Base-by-base conservation (phyloP, 2,113 vertebrate species). In the Microcebus tavaratra region DNA sequence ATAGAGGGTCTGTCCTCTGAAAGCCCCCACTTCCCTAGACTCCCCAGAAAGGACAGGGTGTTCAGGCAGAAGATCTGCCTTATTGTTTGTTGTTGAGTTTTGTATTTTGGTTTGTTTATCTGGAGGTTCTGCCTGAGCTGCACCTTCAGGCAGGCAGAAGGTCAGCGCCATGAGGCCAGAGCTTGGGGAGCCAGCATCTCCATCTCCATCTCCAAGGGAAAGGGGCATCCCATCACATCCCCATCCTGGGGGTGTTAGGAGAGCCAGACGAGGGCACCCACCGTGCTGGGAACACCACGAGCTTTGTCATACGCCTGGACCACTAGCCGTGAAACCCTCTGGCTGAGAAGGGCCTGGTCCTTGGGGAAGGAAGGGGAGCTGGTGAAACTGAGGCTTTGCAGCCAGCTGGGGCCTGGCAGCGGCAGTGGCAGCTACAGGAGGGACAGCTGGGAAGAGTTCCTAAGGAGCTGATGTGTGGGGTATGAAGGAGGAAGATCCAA, bases 161-260 rank as follows among this genome's bases (percentile, higher is more conserved):
- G 50, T 68, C 31, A 42, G 39, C 31, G 68, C 55, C 80, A 27
- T 1, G 27, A 53, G 14, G 42, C 88, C 23, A 25, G 65, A 81
- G 42, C 50, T 42, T n/a, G 50, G 67, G 1, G 12, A 93, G 20
- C 34, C 65, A 18, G n/a, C 13, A 34, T 3, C 4, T 17, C 65
- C 1, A 34, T 3, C 4, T 17, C 65, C 1, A 2, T 25, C 34
- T 45, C 42, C 0, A 0, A 20, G 36, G 78, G 7, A 45, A 18
- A 14, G 25, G 53, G 42, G 45, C 15, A 17, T 4, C 1, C 10
- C 36, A 20, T 45, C 29, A 18, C 42, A 81, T 14, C n/a, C 11
- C 14, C 5, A 14, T 20, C 65, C 36, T 34, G 10, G 57, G 21
- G 39, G 39, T 12, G 2, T 67, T 25, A 2, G n/a, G 39, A 92